Evolutionary conservation across 2,888 invertebrate species (phyloP), one percentile per base, ranked within the genome.

Genomic region (Gortyna flavago): DNA sequence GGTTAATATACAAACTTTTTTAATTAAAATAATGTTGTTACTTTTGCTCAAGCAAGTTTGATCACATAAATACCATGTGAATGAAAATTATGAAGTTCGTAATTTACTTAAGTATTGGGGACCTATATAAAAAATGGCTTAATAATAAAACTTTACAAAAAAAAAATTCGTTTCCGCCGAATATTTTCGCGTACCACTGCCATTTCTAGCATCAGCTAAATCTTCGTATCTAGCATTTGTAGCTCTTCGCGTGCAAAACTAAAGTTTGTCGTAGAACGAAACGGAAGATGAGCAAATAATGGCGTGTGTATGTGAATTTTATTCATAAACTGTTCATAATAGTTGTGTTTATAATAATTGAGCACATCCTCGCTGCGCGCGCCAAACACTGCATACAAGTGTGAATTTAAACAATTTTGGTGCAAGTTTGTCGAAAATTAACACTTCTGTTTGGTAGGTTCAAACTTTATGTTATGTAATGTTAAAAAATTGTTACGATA

Each of bases 221-320:
- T 89, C 88, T 48, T 8, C 62, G 89, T 76, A 64, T 48, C 25
- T 70, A 86, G 84, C 88, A 87, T 93, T 90, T 90, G 90, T 90
- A 93, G 89, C 91, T 90, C 89, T 91, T 91, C 89, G 87, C 86
- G 85, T 87, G 86, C 87, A 84, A 85, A 89, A 88, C 85, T 80
- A 87, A 92, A 92, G 90, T 92, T 88, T 89, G 80, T 85, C 86
- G 85, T 89, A 89, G 89, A 89, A 87, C 79, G 90, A 90, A 90
- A 90, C 87, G 85, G 87, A 90, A 87, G 90, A 92, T 89, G 91
- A 88, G 89, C 84, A 89, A 90, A 93, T 92, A 92, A 92, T 91
- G 18, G 85, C 79, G 78, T 71, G 87, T 85, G 85, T 83, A 86
- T 89, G 87, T 79, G 89, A 86, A 89, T 91, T 89, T 87, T 88